Evolutionary conservation across 2,888 invertebrate genomes (phyloP), one percentile per base, ranked within the genome.

Genomic region (Melikaiella ostensackeni): DNA sequence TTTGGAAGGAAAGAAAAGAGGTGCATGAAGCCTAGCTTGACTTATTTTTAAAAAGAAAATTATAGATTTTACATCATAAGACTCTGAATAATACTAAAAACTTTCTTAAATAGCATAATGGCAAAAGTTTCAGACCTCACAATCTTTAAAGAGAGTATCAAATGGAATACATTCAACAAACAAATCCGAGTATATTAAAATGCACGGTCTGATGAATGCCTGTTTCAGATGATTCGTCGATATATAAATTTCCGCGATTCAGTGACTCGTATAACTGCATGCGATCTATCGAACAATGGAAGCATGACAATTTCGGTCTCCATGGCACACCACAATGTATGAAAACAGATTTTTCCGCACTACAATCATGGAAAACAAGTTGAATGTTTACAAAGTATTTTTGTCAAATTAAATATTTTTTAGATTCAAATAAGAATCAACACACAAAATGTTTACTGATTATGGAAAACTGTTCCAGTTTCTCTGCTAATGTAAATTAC

Each of bases 201-300:
- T 2, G 9, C 11, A 55, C 21, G 55, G 9, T 55, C 21, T 55
- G 55, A 55, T 55, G 55, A 55, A 55, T 11, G 55, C 16, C 16
- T 42, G 42, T 55, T 55, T 55, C 21, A 55, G 55, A 55, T 55
- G 55, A 55, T 55, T 55, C 55, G 55, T 19, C 21, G 55, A 55
- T 55, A 55, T 21, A 55, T 55, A 55, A 55, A 55, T 55, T 55
- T 55, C 55, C 9, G 55, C 55, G 55, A 55, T 55, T 55, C 55
- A 21, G 21, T 55, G 55, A 55, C 21, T 55, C 55, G 55, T 9
- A 55, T 55, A 55, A 55, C 55, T 21, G 21, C 19, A 21, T 55
- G 19, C 11, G 55, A 55, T 55, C 8, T 55, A 55, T 55, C n/a
- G 21, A 55, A 21, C 21, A 55, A 55, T 55, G 21, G 11, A 55